Base-by-base conservation (phyloP, 2,797 vertebrate species). In the Pseudopleuronectes americanus region DNA sequence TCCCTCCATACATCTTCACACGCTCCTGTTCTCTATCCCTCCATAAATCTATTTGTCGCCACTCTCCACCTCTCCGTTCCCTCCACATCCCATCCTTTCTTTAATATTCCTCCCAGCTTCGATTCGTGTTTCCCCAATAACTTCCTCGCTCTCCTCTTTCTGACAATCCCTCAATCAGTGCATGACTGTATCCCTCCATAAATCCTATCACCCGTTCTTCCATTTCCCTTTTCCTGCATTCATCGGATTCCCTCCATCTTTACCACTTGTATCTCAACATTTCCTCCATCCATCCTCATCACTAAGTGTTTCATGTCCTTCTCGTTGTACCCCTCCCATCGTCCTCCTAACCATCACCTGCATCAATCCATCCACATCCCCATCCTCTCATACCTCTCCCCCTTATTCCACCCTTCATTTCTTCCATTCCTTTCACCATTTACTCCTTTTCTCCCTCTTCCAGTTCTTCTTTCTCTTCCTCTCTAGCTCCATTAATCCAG, bases 31-130 rank as follows among this genome's bases (percentile, higher is more conserved):
- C 28, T 47, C 68, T n/a, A 2, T 47, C 45, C 17, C n/a, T 49
- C 43, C 63, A 43, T 75, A 51, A 61, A 77, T 75, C 73, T 23
- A 23, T 49, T 58, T 23, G 36, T 41, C 51, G 38, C 63, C 53
- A 0, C 47, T 17, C 23, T 43, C 54, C 5, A 16, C 6, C 4
- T 60, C 31, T 36, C 59, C 14, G 3, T 47, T 28, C 22, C 22
- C 22, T 49, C 41, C 60, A 31, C 47, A 16, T 62, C 28, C 48
- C 52, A 14, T 36, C 55, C 49, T 22, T 0, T 56, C 48, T 68
- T 78, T 61, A 58, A 62, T 64, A 48, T 59, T 48, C 58, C 23
- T 56, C 28, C 64, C 53, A 36, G 53, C 36, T 53, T 33, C 48
- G 22, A 4, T 57, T 57, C 33, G 56, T 62, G 38, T 23, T 71